Percentiles rank a stretch among this genome's conserved stretches.
These are phyloP conservation scores for Drosophila azteca DNA, from an alignment of 1,140 invertebrate genomes.

Conservation along the genomic window DNA sequence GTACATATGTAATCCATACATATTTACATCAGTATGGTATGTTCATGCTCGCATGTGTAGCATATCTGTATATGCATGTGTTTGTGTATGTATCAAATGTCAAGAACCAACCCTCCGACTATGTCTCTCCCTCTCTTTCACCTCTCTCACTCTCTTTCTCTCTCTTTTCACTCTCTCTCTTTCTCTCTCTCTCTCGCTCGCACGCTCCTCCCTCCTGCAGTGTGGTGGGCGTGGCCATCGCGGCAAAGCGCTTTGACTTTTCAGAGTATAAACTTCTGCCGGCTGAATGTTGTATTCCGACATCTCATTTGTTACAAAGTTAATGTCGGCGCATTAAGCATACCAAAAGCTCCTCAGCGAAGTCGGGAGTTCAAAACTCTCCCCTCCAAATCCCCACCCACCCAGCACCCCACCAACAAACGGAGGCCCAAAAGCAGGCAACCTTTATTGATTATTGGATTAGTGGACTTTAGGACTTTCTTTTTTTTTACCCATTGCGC, in stretches of 20 bases:
- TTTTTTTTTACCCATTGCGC: conserved; percentile 5
- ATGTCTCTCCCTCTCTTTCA: conserved; percentile 46
- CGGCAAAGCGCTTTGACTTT: conserved; percentile 79
- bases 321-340: conserved; percentile 82
- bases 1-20: conserved; percentile 2
- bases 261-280: conserved; percentile 66
- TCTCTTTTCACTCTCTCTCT: conserved; percentile 6
- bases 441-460: conserved; percentile 78
- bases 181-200: conserved; percentile 25
- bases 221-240: conserved; percentile 60
- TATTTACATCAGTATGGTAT: conserved; percentile 2
- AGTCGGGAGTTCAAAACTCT: conserved; percentile 38
- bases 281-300: conserved; percentile 78
- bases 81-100: conserved; percentile 66
- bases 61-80: conserved; percentile 15
- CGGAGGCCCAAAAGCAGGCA: conserved; percentile 8
- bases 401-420: not conserved
- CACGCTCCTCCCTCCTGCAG: not conserved
- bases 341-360: conserved; percentile 78
- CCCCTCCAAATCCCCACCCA: not conserved
- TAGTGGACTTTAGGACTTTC: conserved; percentile 36
- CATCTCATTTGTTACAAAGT: conserved; percentile 83
- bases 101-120: conserved; percentile 76
- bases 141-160: conserved; percentile 20
- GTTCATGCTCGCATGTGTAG: too few relatives aligned